These are phyloP conservation scores for Brachypalpus laphriformis DNA, from an alignment of 2,888 invertebrate species.

Conservation along the genomic window DNA sequence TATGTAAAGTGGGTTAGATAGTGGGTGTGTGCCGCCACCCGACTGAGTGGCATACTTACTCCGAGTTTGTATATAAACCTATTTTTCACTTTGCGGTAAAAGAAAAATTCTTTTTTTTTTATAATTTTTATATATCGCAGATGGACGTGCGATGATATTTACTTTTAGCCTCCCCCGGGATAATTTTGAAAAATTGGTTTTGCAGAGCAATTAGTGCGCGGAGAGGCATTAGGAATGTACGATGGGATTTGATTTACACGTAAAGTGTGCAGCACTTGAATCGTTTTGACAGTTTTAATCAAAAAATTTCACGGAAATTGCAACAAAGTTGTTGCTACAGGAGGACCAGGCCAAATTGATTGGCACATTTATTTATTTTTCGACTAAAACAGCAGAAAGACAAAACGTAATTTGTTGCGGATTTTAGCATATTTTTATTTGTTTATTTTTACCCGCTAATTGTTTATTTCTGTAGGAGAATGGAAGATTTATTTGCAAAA, in stretches of 20 bases:
- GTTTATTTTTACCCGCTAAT: background rate
- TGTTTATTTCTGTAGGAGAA: background rate
- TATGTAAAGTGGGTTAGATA: slow-evolving; percentile 14
- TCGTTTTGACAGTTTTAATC: slow-evolving; percentile 33
- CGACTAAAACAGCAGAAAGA: background rate
- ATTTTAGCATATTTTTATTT: background rate
- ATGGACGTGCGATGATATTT: background rate
- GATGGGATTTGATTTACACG: slow-evolving; percentile 14
- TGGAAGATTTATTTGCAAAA: slow-evolving; percentile 8
- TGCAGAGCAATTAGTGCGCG: slow-evolving; percentile 23
- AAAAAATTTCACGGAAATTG: background rate
- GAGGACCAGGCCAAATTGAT: background rate
- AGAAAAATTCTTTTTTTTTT: background rate
- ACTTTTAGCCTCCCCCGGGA: background rate
- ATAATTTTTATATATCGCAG: background rate
- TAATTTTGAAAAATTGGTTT: slow-evolving; percentile 12
- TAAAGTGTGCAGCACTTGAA: slow-evolving; percentile 2
- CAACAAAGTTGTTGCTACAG: background rate
- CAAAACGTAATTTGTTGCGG: background rate
- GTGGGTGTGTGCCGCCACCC: slow-evolving; percentile 42
- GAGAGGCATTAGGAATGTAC: background rate
- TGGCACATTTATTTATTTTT: slow-evolving; percentile 1
- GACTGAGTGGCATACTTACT: slow-evolving; percentile 44
- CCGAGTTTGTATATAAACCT: background rate
- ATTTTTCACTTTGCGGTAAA: slow-evolving; percentile 37